Conservation (phyloP, 2,888 invertebrate genomes). For the Didymodactylos carnosus region DNA sequence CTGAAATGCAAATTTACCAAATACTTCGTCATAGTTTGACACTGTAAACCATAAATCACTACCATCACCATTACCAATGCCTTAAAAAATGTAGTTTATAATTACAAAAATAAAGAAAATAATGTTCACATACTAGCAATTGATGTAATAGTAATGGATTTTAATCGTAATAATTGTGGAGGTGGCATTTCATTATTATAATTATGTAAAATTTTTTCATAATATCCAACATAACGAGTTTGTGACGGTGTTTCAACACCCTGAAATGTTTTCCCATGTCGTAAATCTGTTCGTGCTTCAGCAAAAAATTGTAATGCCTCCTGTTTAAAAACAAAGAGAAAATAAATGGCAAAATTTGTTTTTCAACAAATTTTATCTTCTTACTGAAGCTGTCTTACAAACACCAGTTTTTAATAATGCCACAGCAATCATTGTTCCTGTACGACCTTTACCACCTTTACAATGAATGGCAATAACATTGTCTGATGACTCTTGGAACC, state of each 20-base stretch:
- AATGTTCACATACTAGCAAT: slow-evolving; percentile 23
- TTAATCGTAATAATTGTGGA: slow-evolving; percentile 26
- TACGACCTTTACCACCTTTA: slow-evolving; percentile 39
- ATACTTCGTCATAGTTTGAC: not conserved
- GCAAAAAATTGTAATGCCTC: slow-evolving; percentile 38
- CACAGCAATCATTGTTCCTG: slow-evolving; percentile 39
- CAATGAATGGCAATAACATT: slow-evolving; percentile 40
- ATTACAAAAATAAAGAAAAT: not conserved
- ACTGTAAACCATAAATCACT: slow-evolving; percentile 30
- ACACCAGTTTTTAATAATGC: slow-evolving; percentile 37
- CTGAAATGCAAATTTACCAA: not conserved
- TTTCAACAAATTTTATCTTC: not conserved
- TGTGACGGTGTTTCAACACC: slow-evolving; percentile 40
- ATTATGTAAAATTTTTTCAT: slow-evolving; percentile 33
- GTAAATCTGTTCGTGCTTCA: slow-evolving; percentile 36
- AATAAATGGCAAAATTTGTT: too few relatives aligned
- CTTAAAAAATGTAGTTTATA: slow-evolving; percentile 18
- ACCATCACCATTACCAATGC: slow-evolving; percentile 36
- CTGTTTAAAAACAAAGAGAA: slow-evolving; percentile 17
- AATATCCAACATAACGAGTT: slow-evolving; percentile 39
- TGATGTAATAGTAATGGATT: slow-evolving; percentile 29
- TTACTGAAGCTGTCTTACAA: slow-evolving; percentile 34
- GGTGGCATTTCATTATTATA: slow-evolving; percentile 29
- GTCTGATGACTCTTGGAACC: slow-evolving; percentile 30
- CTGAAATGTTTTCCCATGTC: slow-evolving; percentile 36